A percentile compares a stretch with the other conserved stretches of the same genome.
These are phyloP conservation scores for Mystacornis crossleyi DNA, from an alignment of 2,113 vertebrate species.

Conservation along the genomic window DNA sequence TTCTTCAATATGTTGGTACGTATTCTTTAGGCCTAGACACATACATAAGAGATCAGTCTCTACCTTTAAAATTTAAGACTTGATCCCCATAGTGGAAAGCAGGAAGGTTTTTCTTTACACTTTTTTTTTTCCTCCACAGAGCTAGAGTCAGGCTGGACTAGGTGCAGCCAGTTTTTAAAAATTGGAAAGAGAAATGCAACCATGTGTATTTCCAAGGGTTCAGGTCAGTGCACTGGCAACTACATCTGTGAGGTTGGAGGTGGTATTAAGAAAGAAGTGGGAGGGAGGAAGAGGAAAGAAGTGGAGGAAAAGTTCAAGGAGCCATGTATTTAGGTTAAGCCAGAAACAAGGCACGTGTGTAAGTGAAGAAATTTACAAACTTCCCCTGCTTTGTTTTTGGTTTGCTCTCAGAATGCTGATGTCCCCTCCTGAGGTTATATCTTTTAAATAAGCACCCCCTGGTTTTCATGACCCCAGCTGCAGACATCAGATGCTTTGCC, in stretches of 20 bases:
- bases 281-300: neutral
- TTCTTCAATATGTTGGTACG: neutral
- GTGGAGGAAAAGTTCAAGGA: neutral
- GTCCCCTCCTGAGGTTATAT: neutral
- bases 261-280: neutral
- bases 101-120: neutral
- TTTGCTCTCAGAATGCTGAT: neutral
- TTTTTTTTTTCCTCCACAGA: neutral
- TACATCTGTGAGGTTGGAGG: neutral
- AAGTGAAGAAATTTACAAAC: neutral
- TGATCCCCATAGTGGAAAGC: neutral
- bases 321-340: neutral
- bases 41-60: neutral
- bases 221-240: neutral
- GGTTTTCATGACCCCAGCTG: neutral
- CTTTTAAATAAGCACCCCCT: neutral
- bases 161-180: neutral
- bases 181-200: neutral
- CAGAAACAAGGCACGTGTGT: neutral
- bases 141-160: neutral
- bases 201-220: neutral
- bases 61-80: neutral
- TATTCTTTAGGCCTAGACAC: neutral
- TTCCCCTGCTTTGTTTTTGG: neutral
- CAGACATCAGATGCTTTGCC: neutral